phyloP scores from a whole-genome alignment of 2,888 invertebrate genomes.

The Plutella xylostella region DNA sequence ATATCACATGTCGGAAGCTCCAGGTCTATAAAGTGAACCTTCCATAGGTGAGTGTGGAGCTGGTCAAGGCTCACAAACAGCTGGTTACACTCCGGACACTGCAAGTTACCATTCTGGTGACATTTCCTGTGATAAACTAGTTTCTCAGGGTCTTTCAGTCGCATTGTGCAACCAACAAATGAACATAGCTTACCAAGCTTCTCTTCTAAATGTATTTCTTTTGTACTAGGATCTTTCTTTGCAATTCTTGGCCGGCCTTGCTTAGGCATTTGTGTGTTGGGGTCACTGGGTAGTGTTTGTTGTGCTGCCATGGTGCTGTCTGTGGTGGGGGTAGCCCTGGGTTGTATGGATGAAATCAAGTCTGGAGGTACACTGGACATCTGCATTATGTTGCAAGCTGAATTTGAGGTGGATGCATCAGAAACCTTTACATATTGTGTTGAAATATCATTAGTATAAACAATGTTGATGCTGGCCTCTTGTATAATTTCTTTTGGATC shows the following conservation, averaged over 20 bases:
- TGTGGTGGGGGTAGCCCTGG: conserved; percentile 21
- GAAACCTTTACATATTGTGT: conserved; percentile 46
- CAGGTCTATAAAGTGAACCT: conserved; percentile 80
- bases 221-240: conserved; percentile 13
- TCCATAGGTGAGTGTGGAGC: conserved; percentile 85
- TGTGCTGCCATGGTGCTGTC: background rate
- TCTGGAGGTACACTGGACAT: conserved; percentile 52
- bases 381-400: conserved; percentile 40
- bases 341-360: conserved; percentile 51
- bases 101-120: conserved; percentile 59
- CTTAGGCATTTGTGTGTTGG: conserved; percentile 17
- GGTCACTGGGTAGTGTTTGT: background rate
- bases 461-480: conserved; percentile 62
- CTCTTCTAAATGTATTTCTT: conserved; percentile 16
- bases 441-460: conserved; percentile 52
- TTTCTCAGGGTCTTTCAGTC: conserved; percentile 69
- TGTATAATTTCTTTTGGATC: conserved; percentile 62
- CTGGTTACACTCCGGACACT: conserved; percentile 77
- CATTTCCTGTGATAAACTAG: conserved; percentile 75
- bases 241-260: conserved; percentile 19
- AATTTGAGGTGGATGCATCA: conserved; percentile 29
- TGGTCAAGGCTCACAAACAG: conserved; percentile 71
- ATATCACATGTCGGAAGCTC: conserved; percentile 82
- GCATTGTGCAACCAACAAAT: conserved; percentile 65
- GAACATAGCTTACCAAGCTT: conserved; percentile 50